Evolutionary conservation across 2,888 invertebrate species (phyloP).

Genomic region (Plebejus melissa): DNA sequence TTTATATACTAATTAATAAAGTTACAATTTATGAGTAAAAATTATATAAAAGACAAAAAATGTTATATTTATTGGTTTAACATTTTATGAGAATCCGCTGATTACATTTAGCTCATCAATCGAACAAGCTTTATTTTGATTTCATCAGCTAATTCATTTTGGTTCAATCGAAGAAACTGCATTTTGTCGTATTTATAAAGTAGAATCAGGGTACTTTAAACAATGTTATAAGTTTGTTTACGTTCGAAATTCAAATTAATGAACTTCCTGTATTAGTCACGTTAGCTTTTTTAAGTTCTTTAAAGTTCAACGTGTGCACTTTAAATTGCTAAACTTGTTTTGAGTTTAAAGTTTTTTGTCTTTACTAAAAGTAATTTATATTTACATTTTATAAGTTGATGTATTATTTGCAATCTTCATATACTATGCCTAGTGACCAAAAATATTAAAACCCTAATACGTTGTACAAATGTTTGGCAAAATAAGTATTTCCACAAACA

Average conservation of each 20-base stretch:
- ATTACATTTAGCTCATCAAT: too few relatives aligned
- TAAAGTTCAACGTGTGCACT: neutral
- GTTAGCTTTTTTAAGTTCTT: neutral
- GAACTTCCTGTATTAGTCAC: constrained; percentile 10
- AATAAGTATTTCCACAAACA: constrained; percentile 11
- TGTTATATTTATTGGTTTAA: too few relatives aligned
- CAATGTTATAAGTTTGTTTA: neutral
- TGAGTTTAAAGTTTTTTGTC: neutral
- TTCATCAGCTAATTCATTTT: too few relatives aligned
- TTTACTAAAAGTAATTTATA: neutral
- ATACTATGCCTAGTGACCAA: neutral
- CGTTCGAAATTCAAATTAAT: neutral
- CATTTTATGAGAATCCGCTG: too few relatives aligned
- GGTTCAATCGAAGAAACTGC: too few relatives aligned
- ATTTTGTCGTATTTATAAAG: too few relatives aligned
- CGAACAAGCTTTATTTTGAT: too few relatives aligned
- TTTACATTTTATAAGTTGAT: neutral
- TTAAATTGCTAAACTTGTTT: neutral
- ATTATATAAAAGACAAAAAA: too few relatives aligned
- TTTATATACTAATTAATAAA: too few relatives aligned
- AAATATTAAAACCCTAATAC: constrained; percentile 1
- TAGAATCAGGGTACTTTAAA: too few relatives aligned
- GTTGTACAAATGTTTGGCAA: constrained; percentile 11
- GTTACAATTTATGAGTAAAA: too few relatives aligned
- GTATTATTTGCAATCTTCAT: too few relatives aligned